These are phyloP conservation scores for Norana najaformis DNA, from an alignment of 2,888 invertebrate species.

Conservation along the genomic window DNA sequence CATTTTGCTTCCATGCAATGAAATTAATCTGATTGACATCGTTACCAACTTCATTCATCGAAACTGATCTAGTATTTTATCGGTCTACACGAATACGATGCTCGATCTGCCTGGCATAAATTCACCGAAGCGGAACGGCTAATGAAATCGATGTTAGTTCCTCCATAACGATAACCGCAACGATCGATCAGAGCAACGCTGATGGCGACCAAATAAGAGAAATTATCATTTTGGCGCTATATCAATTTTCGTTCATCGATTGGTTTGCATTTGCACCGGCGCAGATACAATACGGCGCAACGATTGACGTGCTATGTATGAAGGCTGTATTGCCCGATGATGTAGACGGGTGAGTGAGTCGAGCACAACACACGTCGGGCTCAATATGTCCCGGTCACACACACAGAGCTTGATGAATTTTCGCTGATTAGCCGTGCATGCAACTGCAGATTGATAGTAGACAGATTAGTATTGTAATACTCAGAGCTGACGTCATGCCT, in stretches of 20 bases:
- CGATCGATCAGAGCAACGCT: background rate
- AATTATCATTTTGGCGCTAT: background rate
- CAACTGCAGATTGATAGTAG: background rate
- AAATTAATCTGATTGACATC: background rate
- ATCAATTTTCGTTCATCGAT: slow-evolving; percentile 5
- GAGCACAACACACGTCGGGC: background rate
- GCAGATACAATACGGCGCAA: background rate
- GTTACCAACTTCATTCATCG: background rate
- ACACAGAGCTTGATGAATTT: background rate
- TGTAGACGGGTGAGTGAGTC: background rate
- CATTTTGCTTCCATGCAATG: background rate
- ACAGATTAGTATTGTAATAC: background rate
- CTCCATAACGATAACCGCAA: background rate
- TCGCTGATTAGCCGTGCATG: background rate
- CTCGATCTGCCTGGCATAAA: background rate
- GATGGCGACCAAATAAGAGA: background rate
- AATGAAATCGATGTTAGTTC: slow-evolving; percentile 13
- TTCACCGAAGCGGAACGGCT: background rate
- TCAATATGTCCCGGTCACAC: background rate
- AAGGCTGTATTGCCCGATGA: background rate
- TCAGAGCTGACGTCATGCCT: background rate
- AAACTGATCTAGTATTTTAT: background rate
- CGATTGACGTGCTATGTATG: background rate
- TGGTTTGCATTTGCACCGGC: background rate
- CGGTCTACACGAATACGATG: background rate